A percentile compares a stretch with the other conserved stretches of the same genome.
phyloP scores from a whole-genome alignment of 2,797 vertebrate genomes.

The Halcyon chelicuti region DNA sequence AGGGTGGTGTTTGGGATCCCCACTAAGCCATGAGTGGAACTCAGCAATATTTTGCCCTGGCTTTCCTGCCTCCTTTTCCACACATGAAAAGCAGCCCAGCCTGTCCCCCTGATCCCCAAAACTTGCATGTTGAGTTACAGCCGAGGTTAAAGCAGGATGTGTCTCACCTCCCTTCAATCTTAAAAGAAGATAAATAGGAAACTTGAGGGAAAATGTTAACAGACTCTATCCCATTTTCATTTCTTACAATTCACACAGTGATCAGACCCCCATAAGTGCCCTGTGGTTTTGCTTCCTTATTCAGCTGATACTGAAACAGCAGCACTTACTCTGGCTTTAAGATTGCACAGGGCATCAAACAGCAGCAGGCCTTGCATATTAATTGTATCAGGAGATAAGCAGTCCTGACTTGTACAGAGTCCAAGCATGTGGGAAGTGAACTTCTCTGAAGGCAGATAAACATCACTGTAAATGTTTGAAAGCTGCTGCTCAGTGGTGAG shows the following conservation, averaged over 20 bases:
- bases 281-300: not conserved
- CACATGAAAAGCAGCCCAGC: not conserved
- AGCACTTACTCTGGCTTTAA: not conserved
- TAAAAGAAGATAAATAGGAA: not conserved
- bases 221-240: not conserved
- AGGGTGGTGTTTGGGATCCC: not conserved
- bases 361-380: not conserved
- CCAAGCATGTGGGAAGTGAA: fast-evolving
- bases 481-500: not conserved
- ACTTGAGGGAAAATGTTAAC: not conserved
- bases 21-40: not conserved
- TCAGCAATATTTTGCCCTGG: not conserved
- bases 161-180: not conserved
- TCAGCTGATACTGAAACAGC: not conserved
- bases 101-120: not conserved
- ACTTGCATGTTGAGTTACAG: not conserved
- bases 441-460: not conserved
- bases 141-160: not conserved
- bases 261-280: not conserved
- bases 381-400: not conserved
- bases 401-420: not conserved
- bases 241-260: not conserved
- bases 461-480: not conserved
- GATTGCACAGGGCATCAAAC: not conserved
- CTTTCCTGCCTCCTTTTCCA: not conserved